Percentiles rank a stretch among this genome's conserved stretches.
Evolutionary conservation across 2,797 vertebrate genomes (phyloP).

Genomic region (Malurus splendens): DNA sequence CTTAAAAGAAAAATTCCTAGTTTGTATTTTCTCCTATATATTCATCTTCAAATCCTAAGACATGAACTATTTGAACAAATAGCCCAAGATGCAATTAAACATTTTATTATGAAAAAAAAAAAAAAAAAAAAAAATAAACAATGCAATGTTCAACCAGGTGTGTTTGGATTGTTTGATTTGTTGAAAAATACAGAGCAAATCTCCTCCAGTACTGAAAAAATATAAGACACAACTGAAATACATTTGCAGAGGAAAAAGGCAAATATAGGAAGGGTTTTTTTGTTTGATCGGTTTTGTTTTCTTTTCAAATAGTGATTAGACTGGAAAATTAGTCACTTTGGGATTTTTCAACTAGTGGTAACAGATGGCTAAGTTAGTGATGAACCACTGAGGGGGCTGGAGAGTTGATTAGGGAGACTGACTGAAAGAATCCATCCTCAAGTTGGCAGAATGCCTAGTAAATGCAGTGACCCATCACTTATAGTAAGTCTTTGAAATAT

Average conservation of each 20-base stretch:
- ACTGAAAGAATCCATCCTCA: neutral
- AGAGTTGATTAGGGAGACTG: slow-evolving; percentile 32
- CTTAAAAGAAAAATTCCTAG: neutral
- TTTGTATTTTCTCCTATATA: neutral
- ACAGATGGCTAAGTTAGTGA: slow-evolving; percentile 46
- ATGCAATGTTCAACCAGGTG: neutral
- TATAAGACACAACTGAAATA: neutral
- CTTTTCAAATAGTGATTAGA: slow-evolving; percentile 22
- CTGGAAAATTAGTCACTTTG: slow-evolving; percentile 19
- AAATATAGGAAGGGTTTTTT: neutral
- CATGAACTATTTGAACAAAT: neutral
- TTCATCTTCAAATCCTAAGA: neutral
- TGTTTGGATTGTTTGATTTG: neutral
- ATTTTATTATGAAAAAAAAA: neutral
- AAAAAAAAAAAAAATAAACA: neutral
- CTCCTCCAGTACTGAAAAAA: neutral
- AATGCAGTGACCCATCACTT: neutral
- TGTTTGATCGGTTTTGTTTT: neutral
- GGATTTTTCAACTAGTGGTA: slow-evolving; percentile 24
- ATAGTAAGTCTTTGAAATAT: slow-evolving; percentile 26
- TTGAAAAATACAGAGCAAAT: neutral
- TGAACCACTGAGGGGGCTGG: slow-evolving; percentile 5
- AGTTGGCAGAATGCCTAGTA: slow-evolving; percentile 16
- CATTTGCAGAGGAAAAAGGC: neutral
- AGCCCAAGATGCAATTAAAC: accelerated